Evolutionary conservation across 64 coral and sea anemone genomes (phyloP), one percentile per base, ranked within the genome.

Genomic region (Actinia tenebrosa): DNA sequence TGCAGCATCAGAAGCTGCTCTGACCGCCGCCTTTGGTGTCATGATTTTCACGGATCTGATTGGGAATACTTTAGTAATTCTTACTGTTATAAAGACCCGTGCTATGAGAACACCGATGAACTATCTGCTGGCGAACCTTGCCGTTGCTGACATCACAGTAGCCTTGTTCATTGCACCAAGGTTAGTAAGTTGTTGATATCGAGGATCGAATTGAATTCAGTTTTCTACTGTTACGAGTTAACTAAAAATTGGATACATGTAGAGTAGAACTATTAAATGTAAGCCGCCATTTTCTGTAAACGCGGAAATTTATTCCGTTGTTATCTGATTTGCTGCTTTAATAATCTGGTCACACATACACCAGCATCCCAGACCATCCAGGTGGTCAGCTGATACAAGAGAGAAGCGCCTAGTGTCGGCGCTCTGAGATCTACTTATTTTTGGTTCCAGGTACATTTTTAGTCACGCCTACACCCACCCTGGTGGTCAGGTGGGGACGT

Each of bases 381-480:
- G 30, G 30, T 37, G 30, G 30, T 37, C 30, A 37, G 30, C 30
- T 1, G 30, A 37, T 37, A 79, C 77, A 79, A 19, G 37, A 44
- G 15, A 79, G 77, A 15, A 37, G 15, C 30, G 45, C 77, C 14
- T 45, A 37, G 77, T 10, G 22, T 42, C 7, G 42, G 37, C 45
- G 77, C 42, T 0, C 77, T 79, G 7, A 44, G 13, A 0, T 79
- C 77, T 44, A 27, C 16, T 20, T 79, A 75, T 58, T 58, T 75
- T 75, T 75, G 22, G 37, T 75, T 75, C 22, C 10, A 75, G 87
- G 47, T 88, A 80, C 53, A 88, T 88, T 55, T 88, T 88, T 54
- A 78, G 62, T 15, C 22, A 71, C 26, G 44, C 71, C 44, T 87
- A 71, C 45, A 25, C 45, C 2, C 87, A 89, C 19, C 77, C 87